Conservation (phyloP, 2,888 invertebrate genomes). For the Eristalis arbustorum region DNA sequence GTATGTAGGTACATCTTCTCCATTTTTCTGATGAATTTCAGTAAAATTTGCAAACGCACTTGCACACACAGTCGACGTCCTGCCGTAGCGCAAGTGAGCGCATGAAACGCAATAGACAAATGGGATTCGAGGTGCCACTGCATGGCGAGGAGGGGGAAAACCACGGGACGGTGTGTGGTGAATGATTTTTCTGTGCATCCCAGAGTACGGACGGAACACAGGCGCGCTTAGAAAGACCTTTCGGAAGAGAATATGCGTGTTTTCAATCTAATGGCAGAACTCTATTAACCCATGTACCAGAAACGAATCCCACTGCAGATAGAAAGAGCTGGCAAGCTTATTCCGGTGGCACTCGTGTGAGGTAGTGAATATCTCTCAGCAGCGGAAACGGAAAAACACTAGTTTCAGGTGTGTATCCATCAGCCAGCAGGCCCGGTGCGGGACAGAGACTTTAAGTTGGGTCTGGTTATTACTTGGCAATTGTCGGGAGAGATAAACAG, state of each 20-base stretch:
- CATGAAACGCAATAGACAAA: slow-evolving; percentile 61
- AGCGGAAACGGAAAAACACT: neutral
- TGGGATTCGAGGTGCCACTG: slow-evolving; percentile 7
- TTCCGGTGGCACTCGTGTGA: slow-evolving; percentile 8
- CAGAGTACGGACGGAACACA: slow-evolving; percentile 16
- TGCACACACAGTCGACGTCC: slow-evolving; percentile 23
- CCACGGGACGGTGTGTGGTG: neutral
- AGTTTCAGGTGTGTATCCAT: neutral
- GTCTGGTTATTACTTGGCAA: neutral
- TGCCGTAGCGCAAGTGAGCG: slow-evolving; percentile 31
- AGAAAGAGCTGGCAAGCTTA: slow-evolving; percentile 45
- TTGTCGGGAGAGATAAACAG: neutral
- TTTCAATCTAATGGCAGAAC: slow-evolving; percentile 43
- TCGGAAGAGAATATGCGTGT: slow-evolving; percentile 56
- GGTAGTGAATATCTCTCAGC: neutral
- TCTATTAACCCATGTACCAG: slow-evolving; percentile 41
- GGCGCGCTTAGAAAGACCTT: slow-evolving; percentile 49
- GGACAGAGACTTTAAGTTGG: neutral
- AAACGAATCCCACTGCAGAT: neutral
- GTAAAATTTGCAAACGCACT: slow-evolving; percentile 59
- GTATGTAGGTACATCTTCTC: neutral
- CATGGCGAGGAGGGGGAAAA: neutral
- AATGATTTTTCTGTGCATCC: slow-evolving; percentile 18
- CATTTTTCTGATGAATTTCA: slow-evolving; percentile 22
- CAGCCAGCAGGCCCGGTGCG: neutral